Conservation (phyloP, 2,113 vertebrate species). For the Argyrosomus japonicus region DNA sequence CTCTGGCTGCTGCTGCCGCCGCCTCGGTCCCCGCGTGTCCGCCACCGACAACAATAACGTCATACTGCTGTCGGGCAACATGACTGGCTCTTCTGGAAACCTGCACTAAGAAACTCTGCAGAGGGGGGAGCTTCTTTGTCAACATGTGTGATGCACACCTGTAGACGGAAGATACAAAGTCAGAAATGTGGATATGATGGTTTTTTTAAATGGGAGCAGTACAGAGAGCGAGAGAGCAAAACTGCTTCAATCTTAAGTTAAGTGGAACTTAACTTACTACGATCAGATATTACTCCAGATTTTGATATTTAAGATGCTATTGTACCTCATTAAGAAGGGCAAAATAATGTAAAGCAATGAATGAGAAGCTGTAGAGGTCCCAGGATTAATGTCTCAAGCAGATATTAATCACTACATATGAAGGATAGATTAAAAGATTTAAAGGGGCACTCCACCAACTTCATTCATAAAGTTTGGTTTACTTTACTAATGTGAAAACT, state of each 20-base stretch:
- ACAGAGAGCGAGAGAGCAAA: not conserved
- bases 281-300: not conserved
- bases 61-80: constrained; percentile 77
- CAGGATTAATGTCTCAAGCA: not conserved
- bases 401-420: not conserved
- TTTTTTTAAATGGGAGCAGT: not conserved
- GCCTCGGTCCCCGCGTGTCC: constrained; percentile 95
- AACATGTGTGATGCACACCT: constrained; percentile 72
- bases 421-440: not conserved
- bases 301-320: not conserved
- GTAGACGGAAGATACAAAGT: constrained; percentile 5
- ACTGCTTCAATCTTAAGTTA: not conserved
- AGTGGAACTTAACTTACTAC: not conserved
- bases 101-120: constrained; percentile 38
- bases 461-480: not conserved
- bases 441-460: not conserved
- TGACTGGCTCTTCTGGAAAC: constrained; percentile 59
- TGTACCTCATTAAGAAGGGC: not conserved
- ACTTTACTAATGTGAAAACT: not conserved
- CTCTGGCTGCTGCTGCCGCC: constrained; percentile 89
- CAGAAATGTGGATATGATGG: not conserved
- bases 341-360: not conserved
- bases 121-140: constrained; percentile 54
- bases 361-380: not conserved
- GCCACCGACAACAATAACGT: constrained; percentile 93